Evolutionary conservation across 1,140 invertebrate genomes (phyloP).

Genomic region (Drosophila arizonae): DNA sequence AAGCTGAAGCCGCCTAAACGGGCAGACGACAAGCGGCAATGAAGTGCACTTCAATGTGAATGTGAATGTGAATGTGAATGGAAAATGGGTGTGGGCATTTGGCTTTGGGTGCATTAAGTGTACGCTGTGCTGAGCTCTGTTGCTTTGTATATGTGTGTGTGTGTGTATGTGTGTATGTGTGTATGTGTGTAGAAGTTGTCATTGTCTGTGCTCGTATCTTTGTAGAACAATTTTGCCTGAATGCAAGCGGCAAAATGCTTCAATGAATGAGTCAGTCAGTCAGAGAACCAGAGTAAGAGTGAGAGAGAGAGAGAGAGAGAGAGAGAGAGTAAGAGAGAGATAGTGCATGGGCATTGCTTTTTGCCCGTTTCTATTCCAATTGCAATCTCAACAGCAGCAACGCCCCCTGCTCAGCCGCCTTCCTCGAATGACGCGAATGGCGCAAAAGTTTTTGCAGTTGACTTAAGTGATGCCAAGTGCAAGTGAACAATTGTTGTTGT

Average conservation of each 20-base stretch:
- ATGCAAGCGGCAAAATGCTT: conserved; percentile 74
- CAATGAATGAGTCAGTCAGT: conserved; percentile 60
- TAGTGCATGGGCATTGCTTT: conserved; percentile 2
- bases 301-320: neutral
- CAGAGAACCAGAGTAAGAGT: conserved; percentile 13
- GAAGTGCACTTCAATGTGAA: conserved; percentile 69
- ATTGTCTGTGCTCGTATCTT: conserved; percentile 67
- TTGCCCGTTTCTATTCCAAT: conserved; percentile 8
- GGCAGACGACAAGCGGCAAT: conserved; percentile 59
- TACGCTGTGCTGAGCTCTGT: too few relatives aligned
- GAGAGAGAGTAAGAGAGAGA: conserved; percentile 11
- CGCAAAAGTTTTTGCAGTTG: conserved; percentile 50
- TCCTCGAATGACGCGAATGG: conserved; percentile 35
- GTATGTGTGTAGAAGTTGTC: conserved; percentile 15
- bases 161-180: neutral
- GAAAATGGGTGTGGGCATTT: conserved; percentile 37
- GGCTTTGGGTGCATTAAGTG: conserved; percentile 17
- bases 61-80: conserved; percentile 36
- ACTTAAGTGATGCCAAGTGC: conserved; percentile 56
- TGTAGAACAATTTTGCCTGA: conserved; percentile 76
- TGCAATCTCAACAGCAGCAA: conserved; percentile 20
- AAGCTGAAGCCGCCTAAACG: conserved; percentile 21
- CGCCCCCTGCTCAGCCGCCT: neutral
- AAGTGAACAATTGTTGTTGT: conserved; percentile 68
- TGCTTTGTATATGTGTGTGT: too few relatives aligned